Base-by-base conservation (phyloP, 2,797 vertebrate genomes). In the Lagodon rhomboides region DNA sequence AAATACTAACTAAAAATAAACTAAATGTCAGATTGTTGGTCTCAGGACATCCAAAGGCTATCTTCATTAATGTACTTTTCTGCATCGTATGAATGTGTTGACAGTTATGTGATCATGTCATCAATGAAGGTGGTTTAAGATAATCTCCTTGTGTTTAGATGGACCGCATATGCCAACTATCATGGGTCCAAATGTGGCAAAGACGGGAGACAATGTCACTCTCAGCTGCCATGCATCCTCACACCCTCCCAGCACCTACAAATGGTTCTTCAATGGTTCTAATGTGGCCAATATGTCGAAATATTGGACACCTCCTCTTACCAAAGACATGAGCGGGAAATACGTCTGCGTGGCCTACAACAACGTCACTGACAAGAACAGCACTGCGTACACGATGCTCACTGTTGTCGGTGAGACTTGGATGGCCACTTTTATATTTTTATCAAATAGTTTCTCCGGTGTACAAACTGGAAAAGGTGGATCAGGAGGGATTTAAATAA, bases 281-380 rank as follows among this genome's bases (percentile, higher is more conserved):
- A 0, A 18, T 0, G 82, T 89, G 44, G 87, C 90, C 51, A 78
- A 41, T 13, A 77, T 67, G 12, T 76, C 85, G 0, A 13, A 30
- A 59, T 92, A 87, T n/a, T 16, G 58, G n/a, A 88, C 79, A 20
- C 63, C 62, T 3, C 75, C 67, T 20, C 66, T 92, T 3, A 89
- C 64, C 38, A n/a, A 12, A 22, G 11, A 23, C 13, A 82, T 72
- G 78, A 76, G 58, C 2, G 77, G 87, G 30, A 67, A 8, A 1
- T 94, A 91, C 75, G 87, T 47, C 13, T 95, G 94, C 30, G 4
- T 44, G 72, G 92, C 91, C 66, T 80, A 60, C 76, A 94, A 94
- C 85, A 54, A 60, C 25, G 34, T 94, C 65, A 92, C 90, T 0
- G 66, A 61, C 23, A 79, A 73, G 62, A 93, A 77, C 84, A 90